Evolutionary conservation across 2,888 invertebrate genomes (phyloP).

Genomic region (Archips xylosteana): DNA sequence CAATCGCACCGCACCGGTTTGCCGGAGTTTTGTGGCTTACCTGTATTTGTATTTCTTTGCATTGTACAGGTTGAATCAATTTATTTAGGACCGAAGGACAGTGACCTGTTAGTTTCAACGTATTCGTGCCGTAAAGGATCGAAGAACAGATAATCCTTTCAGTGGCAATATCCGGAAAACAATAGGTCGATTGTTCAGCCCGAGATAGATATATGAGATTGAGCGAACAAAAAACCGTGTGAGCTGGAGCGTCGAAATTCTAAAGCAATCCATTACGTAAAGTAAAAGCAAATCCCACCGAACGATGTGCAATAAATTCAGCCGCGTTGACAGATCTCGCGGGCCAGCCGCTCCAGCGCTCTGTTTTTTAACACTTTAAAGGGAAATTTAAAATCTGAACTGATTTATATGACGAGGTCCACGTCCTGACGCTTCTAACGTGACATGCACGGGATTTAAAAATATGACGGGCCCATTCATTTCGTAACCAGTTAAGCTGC

Average conservation of each 20-base stretch:
- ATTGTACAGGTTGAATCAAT: neutral
- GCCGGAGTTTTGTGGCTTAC: no score
- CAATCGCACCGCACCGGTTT: no score
- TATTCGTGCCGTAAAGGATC: neutral
- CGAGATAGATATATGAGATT: slow-evolving; percentile 37
- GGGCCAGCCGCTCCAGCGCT: slow-evolving; percentile 51
- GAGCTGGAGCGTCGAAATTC: slow-evolving; percentile 41
- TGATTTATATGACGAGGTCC: slow-evolving; percentile 51
- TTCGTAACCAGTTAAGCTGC: neutral
- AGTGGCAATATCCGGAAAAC: slow-evolving; percentile 32
- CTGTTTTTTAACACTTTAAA: slow-evolving; percentile 62
- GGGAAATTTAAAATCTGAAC: slow-evolving; percentile 60
- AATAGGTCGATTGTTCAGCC: slow-evolving; percentile 35
- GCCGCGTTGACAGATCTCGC: slow-evolving; percentile 62
- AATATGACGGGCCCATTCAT: neutral
- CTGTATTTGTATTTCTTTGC: no score
- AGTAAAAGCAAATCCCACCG: slow-evolving; percentile 57
- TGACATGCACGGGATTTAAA: slow-evolving; percentile 6
- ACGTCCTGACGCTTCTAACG: neutral
- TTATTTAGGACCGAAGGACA: neutral
- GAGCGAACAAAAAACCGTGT: slow-evolving; percentile 38
- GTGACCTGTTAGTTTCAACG: neutral
- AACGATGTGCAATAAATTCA: slow-evolving; percentile 65
- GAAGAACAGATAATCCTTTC: slow-evolving; percentile 22
- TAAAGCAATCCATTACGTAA: slow-evolving; percentile 44